Percentiles rank a stretch among this genome's conserved stretches.
phyloP scores from a whole-genome alignment of 2,888 invertebrate genomes.

The Encarsia formosa region DNA sequence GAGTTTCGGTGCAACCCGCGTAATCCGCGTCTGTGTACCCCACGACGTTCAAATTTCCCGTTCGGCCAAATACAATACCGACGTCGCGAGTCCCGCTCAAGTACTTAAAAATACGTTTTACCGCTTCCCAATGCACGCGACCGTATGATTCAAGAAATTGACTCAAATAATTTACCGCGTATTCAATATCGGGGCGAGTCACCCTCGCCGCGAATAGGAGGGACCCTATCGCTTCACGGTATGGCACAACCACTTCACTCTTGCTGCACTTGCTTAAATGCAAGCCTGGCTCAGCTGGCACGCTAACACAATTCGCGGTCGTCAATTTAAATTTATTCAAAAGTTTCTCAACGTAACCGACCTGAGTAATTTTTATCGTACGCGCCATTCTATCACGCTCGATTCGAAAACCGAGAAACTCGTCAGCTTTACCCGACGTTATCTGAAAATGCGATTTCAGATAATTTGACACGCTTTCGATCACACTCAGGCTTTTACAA shows the following conservation, averaged over 20 bases:
- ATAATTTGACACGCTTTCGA: not conserved
- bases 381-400: not conserved
- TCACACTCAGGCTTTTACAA: not conserved
- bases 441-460: conserved; percentile 10
- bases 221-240: not conserved
- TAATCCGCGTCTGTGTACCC: conserved; percentile 29
- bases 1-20: conserved; percentile 19
- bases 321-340: conserved; percentile 11
- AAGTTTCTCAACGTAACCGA: conserved; percentile 8
- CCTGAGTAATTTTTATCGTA: conserved; percentile 4
- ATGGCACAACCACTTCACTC: not conserved
- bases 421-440: not conserved
- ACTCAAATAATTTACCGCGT: not conserved
- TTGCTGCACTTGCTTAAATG: not conserved
- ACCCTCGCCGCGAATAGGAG: conserved; percentile 1
- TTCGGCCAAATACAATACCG: conserved; percentile 23
- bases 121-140: not conserved
- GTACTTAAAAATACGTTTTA: conserved; percentile 5
- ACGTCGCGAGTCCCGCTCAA: conserved; percentile 23
- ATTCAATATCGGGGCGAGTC: conserved; percentile 3
- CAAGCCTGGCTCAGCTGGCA: not conserved
- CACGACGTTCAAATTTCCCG: not conserved
- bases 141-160: not conserved
- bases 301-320: not conserved
- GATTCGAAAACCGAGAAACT: conserved; percentile 14